Evolutionary conservation across 2,797 vertebrate genomes (phyloP), one percentile per base, ranked within the genome.

Genomic region (Catamblyrhynchus diadema): DNA sequence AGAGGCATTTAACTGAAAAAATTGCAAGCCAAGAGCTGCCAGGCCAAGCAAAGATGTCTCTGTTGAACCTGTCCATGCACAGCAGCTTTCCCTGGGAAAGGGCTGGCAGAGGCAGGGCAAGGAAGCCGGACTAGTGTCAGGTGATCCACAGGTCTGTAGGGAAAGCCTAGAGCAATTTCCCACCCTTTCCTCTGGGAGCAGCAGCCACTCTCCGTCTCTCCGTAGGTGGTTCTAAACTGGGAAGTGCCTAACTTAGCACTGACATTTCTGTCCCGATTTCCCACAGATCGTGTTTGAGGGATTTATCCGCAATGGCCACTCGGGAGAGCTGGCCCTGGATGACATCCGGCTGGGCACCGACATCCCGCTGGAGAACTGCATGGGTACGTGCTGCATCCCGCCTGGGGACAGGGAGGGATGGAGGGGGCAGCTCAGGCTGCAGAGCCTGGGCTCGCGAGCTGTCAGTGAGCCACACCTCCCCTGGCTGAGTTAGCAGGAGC

Each of bases 211-310:
- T 51, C n/a, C 2, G 9, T 32, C 56, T 81, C 35, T 51, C n/a
- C 2, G 9, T 32, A 41, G 37, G 39, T 30, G 39, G 28, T 8
- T 61, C 59, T 61, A 61, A 61, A 28, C 59, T 41, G 37, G 39
- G 28, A 61, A 61, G 39, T 4, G 3, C 64, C 22, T 86, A 87
- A 44, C 67, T 66, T 80, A 74, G 82, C 79, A 53, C 0, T 92
- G 70, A 74, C 48, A 44, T 64, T 95, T 88, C 57, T 96, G 54
- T 97, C 87, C 32, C 2, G 25, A 59, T 72, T 88, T 77, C 94
- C 94, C 90, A n/a, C 66, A 99, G 99, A 99, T 99, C 93, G 98
- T 99, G 94, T 98, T 99, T 33, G 99, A 99, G 86, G 99, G 99
- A 2, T 98, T 99, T 84, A 99, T 99, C 95, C 98, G 98, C 72